These are phyloP conservation scores for Tenodera sinensis DNA, from an alignment of 2,888 invertebrate species.

Conservation along the genomic window DNA sequence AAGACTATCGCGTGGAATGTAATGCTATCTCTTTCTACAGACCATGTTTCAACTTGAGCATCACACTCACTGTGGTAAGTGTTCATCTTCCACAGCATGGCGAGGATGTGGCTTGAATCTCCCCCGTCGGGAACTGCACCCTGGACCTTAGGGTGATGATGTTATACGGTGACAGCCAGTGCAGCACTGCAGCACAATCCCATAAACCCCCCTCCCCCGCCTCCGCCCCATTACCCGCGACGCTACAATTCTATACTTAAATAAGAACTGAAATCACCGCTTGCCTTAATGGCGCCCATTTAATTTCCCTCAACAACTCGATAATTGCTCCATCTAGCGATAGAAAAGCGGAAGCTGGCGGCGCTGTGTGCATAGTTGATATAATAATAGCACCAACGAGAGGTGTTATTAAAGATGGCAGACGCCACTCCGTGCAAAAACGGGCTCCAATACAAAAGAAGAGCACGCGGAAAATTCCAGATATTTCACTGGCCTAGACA, in stretches of 20 bases:
- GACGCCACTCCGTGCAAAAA: not conserved
- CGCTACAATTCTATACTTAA: slow-evolving; percentile 13
- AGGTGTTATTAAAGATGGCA: slow-evolving; percentile 17
- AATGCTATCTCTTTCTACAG: too few species aligned
- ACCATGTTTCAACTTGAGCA: too few species aligned
- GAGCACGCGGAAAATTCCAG: too few species aligned
- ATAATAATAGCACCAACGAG: slow-evolving; percentile 16
- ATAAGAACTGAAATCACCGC: slow-evolving; percentile 18
- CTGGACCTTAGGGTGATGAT: too few species aligned
- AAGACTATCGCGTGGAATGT: too few species aligned
- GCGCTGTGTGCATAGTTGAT: slow-evolving; percentile 19
- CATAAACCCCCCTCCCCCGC: not conserved
- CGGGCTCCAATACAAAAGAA: not conserved
- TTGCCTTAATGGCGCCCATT: slow-evolving; percentile 26
- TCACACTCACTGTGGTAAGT: too few species aligned
- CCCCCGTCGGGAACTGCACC: too few species aligned
- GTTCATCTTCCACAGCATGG: too few species aligned
- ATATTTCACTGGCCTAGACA: too few species aligned
- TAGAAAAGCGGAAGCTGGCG: slow-evolving; percentile 16
- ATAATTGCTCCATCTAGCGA: slow-evolving; percentile 30
- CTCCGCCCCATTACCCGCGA: not conserved
- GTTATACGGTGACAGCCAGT: not conserved
- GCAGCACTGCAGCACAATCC: not conserved
- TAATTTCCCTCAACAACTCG: slow-evolving; percentile 31
- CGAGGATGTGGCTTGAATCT: too few species aligned